These are phyloP conservation scores for Ibycter americanus DNA, from an alignment of 2,797 vertebrate genomes.

Conservation along the genomic window DNA sequence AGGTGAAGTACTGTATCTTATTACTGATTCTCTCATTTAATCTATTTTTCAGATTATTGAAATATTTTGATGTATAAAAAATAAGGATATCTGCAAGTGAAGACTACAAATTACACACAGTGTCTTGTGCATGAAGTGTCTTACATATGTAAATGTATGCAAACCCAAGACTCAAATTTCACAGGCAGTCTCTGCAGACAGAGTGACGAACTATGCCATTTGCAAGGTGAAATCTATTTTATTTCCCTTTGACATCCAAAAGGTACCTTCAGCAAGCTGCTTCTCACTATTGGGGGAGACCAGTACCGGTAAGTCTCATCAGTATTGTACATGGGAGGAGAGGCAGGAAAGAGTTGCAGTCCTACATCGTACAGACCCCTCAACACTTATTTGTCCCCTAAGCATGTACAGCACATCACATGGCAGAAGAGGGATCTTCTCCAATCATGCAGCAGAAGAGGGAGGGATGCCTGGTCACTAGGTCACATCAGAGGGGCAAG, in stretches of 20 bases:
- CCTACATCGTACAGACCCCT: background rate
- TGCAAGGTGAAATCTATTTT: slow-evolving; percentile 25
- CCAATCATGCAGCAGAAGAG: rapidly evolving
- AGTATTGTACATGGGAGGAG: background rate
- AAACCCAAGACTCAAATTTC: slow-evolving; percentile 3
- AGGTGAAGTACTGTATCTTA: background rate
- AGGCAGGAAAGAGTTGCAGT: background rate
- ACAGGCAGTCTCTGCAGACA: slow-evolving; percentile 28
- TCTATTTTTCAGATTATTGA: slow-evolving; percentile 24
- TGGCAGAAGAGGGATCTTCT: background rate
- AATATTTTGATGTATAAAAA: slow-evolving; percentile 8
- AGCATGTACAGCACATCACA: rapidly evolving
- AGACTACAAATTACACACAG: background rate
- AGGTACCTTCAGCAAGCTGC: background rate
- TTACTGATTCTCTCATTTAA: background rate
- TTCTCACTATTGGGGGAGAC: background rate
- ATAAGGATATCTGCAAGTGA: background rate
- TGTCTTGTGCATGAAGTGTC: background rate
- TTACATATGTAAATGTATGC: slow-evolving; percentile 46
- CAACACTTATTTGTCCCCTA: background rate
- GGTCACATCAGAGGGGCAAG: background rate
- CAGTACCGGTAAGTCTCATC: rapidly evolving
- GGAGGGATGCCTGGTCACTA: background rate
- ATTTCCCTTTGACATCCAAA: background rate
- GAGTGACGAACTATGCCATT: slow-evolving; percentile 16